Percentiles rank a stretch among this genome's conserved stretches.
These are phyloP conservation scores for Columba janthina DNA, from an alignment of 2,113 vertebrate genomes.

Conservation along the genomic window DNA sequence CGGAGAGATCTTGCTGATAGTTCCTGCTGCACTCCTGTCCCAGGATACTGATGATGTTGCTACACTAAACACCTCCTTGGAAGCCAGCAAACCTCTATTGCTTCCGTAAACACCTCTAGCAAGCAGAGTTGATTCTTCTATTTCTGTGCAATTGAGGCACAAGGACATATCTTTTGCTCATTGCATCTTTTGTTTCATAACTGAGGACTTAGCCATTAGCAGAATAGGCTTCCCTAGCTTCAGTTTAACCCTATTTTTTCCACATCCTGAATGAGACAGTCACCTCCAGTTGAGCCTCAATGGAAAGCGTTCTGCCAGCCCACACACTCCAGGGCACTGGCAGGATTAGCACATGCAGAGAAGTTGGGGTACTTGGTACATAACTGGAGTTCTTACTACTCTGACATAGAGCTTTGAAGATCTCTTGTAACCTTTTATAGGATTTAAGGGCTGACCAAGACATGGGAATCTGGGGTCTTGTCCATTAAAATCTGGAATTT, in stretches of 20 bases:
- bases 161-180: neutral
- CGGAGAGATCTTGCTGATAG: neutral
- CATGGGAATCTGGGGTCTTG: neutral
- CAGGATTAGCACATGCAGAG: neutral
- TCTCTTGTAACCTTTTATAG: neutral
- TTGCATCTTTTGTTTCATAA: neutral
- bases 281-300: neutral
- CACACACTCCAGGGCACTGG: accelerated
- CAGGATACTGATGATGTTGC: neutral
- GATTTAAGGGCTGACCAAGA: neutral
- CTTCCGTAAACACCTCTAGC: neutral
- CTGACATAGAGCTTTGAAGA: neutral
- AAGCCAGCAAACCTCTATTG: neutral
- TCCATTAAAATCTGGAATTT: neutral
- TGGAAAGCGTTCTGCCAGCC: neutral
- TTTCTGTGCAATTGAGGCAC: neutral
- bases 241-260: neutral
- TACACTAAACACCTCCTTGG: neutral
- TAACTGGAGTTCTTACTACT: neutral
- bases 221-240: neutral
- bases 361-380: neutral
- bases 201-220: neutral
- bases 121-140: neutral
- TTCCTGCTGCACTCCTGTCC: neutral
- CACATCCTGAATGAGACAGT: neutral